Base-by-base conservation (phyloP, 2,113 vertebrate genomes). In the Callaeas wilsoni region DNA sequence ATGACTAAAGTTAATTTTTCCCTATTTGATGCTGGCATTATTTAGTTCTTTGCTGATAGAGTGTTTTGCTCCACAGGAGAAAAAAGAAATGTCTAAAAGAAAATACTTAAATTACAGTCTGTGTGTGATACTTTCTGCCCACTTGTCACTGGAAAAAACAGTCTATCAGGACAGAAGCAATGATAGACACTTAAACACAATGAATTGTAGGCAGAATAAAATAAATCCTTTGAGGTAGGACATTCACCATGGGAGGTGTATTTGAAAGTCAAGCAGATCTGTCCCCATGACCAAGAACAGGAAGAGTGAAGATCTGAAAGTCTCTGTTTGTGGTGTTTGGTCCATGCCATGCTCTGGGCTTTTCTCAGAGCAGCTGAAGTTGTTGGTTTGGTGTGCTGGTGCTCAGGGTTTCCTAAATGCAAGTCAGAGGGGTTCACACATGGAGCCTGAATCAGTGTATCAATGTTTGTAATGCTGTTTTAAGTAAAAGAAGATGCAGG, bases 381-480 rank as follows among this genome's bases (percentile, higher is more conserved):
- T 37, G n/a, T 41, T 74, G 57, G 35, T 60, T 73, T 50, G 47
- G 37, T 5, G 2, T 7, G 16, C 46, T 5, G 20, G 42, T 11
- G 44, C 60, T 93, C 90, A 82, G 71, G 65, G 33, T 91, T 91
- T 71, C 60, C 69, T 60, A 56, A 95, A 82, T 79, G 32, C 32
- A 64, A 32, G 37, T 26, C 65, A 91, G 67, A 49, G 25, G 52
- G 33, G 37, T 12, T 76, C 70, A 65, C 1, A 3, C 17, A 53
- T 1, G 1, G 42, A 10, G 33, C 21, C 49, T 27, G 21, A 50
- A 30, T 30, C 32, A 23, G 41, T 60, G 44, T 42, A 86, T 76
- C 71, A 50, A 41, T 49, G 87, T 87, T 46, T 53, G 21, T 47
- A 93, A 91, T 53, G 70, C 49, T 93, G 23, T 82, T 93, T 91